Base-by-base conservation (phyloP, 2,888 invertebrate species). In the Epirrhoe alternata region DNA sequence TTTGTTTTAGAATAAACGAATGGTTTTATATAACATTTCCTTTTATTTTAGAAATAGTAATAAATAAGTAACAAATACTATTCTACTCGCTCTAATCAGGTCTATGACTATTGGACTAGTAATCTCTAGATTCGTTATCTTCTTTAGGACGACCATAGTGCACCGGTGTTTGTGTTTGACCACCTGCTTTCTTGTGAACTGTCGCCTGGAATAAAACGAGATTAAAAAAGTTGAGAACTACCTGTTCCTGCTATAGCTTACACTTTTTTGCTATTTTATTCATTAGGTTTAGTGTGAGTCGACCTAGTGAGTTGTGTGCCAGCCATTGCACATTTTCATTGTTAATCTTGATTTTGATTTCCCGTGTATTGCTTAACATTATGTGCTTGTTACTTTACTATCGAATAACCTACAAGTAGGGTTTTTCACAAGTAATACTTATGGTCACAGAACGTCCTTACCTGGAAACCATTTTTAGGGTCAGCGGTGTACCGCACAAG, bases 401-500 rank as follows among this genome's bases (percentile, higher is more conserved):
- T n/a, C n/a, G n/a, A n/a, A n/a, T n/a, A n/a, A n/a, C n/a, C n/a
- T n/a, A n/a, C n/a, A n/a, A n/a, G n/a, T n/a, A n/a, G n/a, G n/a
- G n/a, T n/a, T n/a, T n/a, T n/a, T n/a, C n/a, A n/a, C n/a, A n/a
- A n/a, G n/a, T n/a, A n/a, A n/a, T n/a, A n/a, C n/a, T n/a, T n/a
- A n/a, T n/a, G n/a, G n/a, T n/a, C 35, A 45, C 1, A 6, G 5
- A 14, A 14, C 1, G 16, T 30, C 58, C 45, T 70, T 82, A 93
- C 97, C 90, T 95, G 95, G 90, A 97, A 97, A 50, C 97, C 97
- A 78, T 96, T 95, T 76, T 94, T 94, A 60, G 95, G 94, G 85
- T 97, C 96, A 8, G 97, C 96, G 0, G 95, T 95, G 79, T 97
- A 97, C 76, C 95, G 94, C 51, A 97, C 97, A 56, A 95, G 94